These are phyloP conservation scores for Dicrostonyx torquatus DNA, from an alignment of 2,797 vertebrate species.

Conservation along the genomic window DNA sequence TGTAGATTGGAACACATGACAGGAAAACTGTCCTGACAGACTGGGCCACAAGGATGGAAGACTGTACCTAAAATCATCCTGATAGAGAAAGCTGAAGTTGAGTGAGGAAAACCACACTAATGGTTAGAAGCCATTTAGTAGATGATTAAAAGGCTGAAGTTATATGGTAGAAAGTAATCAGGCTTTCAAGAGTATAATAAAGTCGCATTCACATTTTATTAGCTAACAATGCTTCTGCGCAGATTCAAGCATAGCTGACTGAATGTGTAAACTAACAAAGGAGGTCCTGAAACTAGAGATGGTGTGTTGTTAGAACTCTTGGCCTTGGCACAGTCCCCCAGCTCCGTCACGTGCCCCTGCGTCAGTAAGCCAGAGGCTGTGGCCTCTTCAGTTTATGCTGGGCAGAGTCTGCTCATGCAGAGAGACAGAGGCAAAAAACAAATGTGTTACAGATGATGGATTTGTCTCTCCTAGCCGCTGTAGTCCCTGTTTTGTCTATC, in stretches of 20 bases:
- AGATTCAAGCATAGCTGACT: neutral
- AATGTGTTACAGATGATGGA: neutral
- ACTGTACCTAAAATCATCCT: neutral
- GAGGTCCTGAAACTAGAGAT: neutral
- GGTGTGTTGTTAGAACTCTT: neutral
- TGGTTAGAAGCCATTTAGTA: neutral
- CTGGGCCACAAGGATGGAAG: neutral
- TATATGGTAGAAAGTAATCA: neutral
- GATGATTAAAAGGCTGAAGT: neutral
- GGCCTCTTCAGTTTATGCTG: neutral
- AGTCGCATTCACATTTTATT: constrained; percentile 16
- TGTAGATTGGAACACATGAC: neutral
- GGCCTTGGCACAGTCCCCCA: neutral
- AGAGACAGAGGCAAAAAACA: neutral
- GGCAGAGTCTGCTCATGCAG: neutral
- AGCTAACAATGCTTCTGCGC: neutral
- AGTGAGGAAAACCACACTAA: neutral
- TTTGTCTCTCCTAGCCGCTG: neutral
- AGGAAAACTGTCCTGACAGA: neutral
- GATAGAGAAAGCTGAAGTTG: neutral
- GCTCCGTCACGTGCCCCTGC: neutral
- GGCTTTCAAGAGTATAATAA: neutral
- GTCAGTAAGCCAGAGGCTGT: neutral
- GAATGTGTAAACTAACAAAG: neutral
- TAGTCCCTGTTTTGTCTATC: neutral